Evolutionary conservation across 2,888 invertebrate species (phyloP).

Genomic region (Dione vanillae): DNA sequence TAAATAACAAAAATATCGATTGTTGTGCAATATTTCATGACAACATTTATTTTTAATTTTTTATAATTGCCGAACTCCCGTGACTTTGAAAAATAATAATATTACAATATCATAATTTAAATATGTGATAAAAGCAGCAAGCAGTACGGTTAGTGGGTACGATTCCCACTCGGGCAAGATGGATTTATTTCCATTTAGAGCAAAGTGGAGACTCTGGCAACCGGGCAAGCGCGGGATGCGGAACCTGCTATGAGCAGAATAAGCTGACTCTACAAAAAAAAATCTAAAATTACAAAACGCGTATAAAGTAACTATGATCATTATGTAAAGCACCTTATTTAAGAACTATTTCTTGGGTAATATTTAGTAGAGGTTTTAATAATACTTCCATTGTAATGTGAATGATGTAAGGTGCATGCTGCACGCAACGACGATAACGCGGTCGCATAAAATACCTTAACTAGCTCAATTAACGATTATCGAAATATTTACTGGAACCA

Average conservation of each 20-base stretch:
- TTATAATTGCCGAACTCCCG: too few species aligned
- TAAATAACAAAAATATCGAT: too few species aligned
- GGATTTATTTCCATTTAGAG: too few species aligned
- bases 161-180: too few species aligned
- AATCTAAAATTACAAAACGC: neutral
- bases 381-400: slow-evolving; percentile 8
- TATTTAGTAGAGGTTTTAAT: neutral
- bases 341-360: neutral
- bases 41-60: too few species aligned
- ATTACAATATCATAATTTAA: too few species aligned
- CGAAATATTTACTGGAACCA: slow-evolving; percentile 45
- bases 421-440: slow-evolving; percentile 18
- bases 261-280: neutral
- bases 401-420: slow-evolving; percentile 28
- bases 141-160: too few species aligned
- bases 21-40: too few species aligned
- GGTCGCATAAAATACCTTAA: slow-evolving; percentile 21
- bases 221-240: too few species aligned
- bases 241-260: neutral
- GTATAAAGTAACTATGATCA: neutral
- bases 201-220: too few species aligned
- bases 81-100: too few species aligned
- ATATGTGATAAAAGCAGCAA: too few species aligned
- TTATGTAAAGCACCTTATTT: neutral
- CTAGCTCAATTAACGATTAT: slow-evolving; percentile 46